These are phyloP conservation scores for Fundulus diaphanus DNA, from an alignment of 2,797 vertebrate genomes.

Conservation along the genomic window DNA sequence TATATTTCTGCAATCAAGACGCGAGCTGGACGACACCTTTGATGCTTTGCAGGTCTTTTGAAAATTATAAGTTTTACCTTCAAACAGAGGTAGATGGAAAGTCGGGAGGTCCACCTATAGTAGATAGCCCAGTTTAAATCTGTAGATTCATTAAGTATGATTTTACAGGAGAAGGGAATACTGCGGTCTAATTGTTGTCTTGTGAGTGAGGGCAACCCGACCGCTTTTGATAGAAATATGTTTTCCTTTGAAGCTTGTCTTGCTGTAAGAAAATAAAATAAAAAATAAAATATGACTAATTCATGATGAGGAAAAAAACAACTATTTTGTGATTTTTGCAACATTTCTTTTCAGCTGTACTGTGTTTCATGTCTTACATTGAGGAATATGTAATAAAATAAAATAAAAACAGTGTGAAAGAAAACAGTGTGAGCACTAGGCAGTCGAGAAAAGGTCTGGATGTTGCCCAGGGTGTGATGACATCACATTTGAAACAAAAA, in stretches of 20 bases:
- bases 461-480: background rate
- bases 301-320: background rate
- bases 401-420: background rate
- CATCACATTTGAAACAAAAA: background rate
- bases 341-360: background rate
- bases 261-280: background rate
- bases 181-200: background rate
- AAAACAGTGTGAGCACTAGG: background rate
- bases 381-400: too few species aligned
- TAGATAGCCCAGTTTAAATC: background rate
- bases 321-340: background rate
- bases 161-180: background rate
- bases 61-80: background rate
- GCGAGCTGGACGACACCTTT: constrained; percentile 16
- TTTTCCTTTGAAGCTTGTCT: constrained; percentile 24
- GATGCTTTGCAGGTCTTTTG: constrained; percentile 15
- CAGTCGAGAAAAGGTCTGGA: background rate
- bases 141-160: background rate
- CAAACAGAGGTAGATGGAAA: background rate
- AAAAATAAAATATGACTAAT: background rate
- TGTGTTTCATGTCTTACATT: background rate
- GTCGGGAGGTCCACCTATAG: background rate
- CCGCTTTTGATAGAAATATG: constrained; percentile 31
- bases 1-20: constrained; percentile 42
- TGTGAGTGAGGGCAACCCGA: constrained; percentile 9